Base-by-base conservation (phyloP, 2,888 invertebrate genomes). In the Cremastinae sp. region DNA sequence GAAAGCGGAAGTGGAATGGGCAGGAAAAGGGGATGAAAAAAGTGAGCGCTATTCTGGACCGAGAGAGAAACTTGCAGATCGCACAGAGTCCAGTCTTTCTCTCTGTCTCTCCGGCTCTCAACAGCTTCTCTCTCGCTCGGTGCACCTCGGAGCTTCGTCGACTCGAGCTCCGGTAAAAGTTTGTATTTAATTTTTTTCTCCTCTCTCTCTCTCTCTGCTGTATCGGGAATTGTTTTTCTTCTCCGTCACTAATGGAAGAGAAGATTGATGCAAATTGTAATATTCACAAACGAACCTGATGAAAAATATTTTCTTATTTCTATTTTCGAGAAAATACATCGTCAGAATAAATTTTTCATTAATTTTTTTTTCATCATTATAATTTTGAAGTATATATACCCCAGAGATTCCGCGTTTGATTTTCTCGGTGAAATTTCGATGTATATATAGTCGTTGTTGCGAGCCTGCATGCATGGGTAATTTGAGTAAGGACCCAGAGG, bases 61-160 rank as follows among this genome's bases (percentile, higher is more conserved):
- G 65, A 77, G 66, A 54, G 72, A 74, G 74, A 78, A 79, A 76
- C 78, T 69, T 61, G 59, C 64, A 54, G 69, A 76, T 76, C 62
- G 69, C 59, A n/a, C 61, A 14, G 22, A 47, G 61, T 20, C 65
- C 66, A 56, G 53, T 68, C 72, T 71, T 74, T 74, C 62, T 75
- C 78, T 79, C 73, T 71, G 71, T 75, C 79, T 51, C 78, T 53
- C 65, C 38, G 45, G 59, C 65, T 38, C 61, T 70, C 18, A 41
- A 36, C 8, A 54, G 38, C 16, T 58, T 51, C 54, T 70, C 66
- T 43, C 59, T 56, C 64, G 68, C 75, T 72, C 69, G 74, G 74
- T 74, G 59, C 66, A 75, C 70, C 70, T 58, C 66, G 53, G 61
- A 56, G 49, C 73, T 47, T 68, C 65, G 59, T 65, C 58, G 16